Base-by-base conservation (phyloP, 35 echinoderm and acorn worm species). In the Ophiothrix spiculata region DNA sequence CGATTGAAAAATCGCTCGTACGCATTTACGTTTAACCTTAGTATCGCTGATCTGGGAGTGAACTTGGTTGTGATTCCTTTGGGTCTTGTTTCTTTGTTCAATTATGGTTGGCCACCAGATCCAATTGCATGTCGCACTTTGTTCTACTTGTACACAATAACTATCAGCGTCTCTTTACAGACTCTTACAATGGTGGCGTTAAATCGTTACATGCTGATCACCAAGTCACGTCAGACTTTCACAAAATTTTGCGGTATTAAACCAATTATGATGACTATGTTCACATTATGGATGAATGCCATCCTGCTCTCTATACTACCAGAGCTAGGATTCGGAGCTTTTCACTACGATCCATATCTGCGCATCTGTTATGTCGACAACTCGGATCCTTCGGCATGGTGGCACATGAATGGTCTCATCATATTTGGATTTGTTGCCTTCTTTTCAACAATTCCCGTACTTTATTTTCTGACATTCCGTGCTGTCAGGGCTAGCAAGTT, bases 401-500 rank as follows among this genome's bases (percentile, higher is more conserved):
- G 81, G 60, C 82, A 90, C 75, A 41, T 84, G 56, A 84, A 82
- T 19, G 74, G 73, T 6, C 35, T 90, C 35, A 86, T 86, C 64
- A 37, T 38, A 10, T 36, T 75, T 31, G 84, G 36, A 33, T 69
- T 69, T 10, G 60, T 69, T 28, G 60, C 60, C 3, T 69, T 69
- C 60, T 69, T 69, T n/a, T 69, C 60, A 2, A 69, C 60, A 69
- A 90, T 87, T 1, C 93, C 93, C 1, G 12, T 91, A 0, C 74
- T 87, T 31, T 95, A 91, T 40, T 95, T 75, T 31, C 78, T 11
- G 85, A 79, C 1, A 88, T 95, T 73, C 28, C 73, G 6, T 33
- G 41, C 17, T 14, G 93, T 90, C 0, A 36, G 83, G 60, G 60
- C 78, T 19, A 86, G 87, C n/a, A 86, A 82, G 23, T 63, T 35